Percentiles rank a stretch among this genome's conserved stretches.
Conservation (phyloP, 2,888 invertebrate species). For the Drosophila infuscata region DNA sequence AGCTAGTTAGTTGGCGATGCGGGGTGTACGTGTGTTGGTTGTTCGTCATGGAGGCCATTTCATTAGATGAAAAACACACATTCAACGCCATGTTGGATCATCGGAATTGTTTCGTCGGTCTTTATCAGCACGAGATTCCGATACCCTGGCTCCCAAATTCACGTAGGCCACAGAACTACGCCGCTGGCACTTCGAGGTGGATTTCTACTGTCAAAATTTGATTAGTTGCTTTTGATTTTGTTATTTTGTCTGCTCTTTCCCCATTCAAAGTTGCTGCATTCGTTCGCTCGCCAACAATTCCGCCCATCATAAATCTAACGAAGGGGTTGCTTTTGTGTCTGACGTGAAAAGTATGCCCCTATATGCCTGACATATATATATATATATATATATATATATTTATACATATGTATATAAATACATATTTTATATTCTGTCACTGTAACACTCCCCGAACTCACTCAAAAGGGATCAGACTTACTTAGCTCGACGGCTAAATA, state of each 20-base stretch:
- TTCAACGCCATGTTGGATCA: constrained; percentile 55
- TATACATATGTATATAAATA: not conserved
- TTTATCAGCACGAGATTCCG: constrained; percentile 34
- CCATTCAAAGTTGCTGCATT: constrained; percentile 6
- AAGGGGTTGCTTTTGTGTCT: constrained; percentile 67
- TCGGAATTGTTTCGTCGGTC: constrained; percentile 4
- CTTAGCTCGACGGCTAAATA: constrained; percentile 16
- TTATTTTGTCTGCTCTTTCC: constrained; percentile 35
- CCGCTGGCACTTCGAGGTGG: constrained; percentile 72
- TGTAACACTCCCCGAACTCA: constrained; percentile 40
- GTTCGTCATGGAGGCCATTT: constrained; percentile 67
- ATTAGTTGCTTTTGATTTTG: constrained; percentile 77
- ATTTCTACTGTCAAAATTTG: constrained; percentile 83
- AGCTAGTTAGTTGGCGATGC: constrained; percentile 15
- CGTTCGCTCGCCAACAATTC: constrained; percentile 15
- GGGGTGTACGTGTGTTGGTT: constrained; percentile 55
- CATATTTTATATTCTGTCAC: constrained; percentile 69
- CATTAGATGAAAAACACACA: constrained; percentile 52
- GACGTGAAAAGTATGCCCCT: constrained; percentile 49
- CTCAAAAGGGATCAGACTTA: constrained; percentile 31
- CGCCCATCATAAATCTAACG: constrained; percentile 76
- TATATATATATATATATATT: not conserved
- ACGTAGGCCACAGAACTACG: constrained; percentile 36
- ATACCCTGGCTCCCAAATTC: constrained; percentile 22
- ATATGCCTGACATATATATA: constrained; percentile 14